These are phyloP conservation scores for Coturnix japonica DNA, from an alignment of 2,113 vertebrate genomes.

Conservation along the genomic window DNA sequence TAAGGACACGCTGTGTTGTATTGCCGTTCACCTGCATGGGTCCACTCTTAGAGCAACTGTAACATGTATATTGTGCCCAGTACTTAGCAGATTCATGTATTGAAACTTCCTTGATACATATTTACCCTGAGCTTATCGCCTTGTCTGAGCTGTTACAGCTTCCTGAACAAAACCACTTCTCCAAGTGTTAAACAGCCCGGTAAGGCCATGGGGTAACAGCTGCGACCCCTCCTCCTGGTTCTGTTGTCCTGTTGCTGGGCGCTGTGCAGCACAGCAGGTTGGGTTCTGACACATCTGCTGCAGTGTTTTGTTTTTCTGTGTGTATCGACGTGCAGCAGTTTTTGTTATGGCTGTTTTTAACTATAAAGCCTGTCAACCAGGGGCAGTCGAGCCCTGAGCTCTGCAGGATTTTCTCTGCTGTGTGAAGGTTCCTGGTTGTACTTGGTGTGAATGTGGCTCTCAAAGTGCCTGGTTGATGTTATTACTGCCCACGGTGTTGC, in stretches of 20 bases:
- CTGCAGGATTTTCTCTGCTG: background rate
- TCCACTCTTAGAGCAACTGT: background rate
- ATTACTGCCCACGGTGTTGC: background rate
- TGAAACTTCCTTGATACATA: background rate
- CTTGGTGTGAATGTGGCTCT: background rate
- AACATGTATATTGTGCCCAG: too few species aligned
- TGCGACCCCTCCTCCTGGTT: background rate
- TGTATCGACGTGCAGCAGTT: background rate
- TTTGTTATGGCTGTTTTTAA: background rate
- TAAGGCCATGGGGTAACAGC: background rate
- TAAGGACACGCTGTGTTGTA: background rate
- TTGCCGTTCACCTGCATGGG: background rate
- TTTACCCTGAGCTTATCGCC: background rate
- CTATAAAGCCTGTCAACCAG: background rate
- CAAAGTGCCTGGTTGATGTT: background rate
- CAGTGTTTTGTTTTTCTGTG: background rate
- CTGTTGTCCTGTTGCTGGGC: background rate
- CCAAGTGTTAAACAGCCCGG: background rate
- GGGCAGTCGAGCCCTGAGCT: background rate
- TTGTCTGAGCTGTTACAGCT: background rate
- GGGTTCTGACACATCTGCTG: background rate
- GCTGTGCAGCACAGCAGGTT: fast-evolving
- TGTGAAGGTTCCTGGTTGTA: background rate
- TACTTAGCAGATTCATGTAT: fast-evolving
- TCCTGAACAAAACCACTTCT: background rate